Percentiles rank a stretch among this genome's conserved stretches.
Conservation (phyloP, 2,888 invertebrate species). For the Cosmia trapezina region DNA sequence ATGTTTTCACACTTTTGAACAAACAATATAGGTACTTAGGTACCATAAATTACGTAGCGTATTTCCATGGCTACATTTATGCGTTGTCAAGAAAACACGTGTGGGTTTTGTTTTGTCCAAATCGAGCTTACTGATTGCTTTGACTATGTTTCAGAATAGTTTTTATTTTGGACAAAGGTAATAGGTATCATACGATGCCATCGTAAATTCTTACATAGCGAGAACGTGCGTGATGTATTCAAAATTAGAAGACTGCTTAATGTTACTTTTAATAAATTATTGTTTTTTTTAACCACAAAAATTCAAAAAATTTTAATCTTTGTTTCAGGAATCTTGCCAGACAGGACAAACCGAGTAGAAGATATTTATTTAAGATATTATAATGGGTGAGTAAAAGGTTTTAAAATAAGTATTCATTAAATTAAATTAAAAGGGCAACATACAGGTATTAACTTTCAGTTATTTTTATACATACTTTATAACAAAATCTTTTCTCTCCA, state of each 20-base stretch:
- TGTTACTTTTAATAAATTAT: not conserved
- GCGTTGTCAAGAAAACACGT: not conserved
- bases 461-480: not conserved
- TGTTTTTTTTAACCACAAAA: no score
- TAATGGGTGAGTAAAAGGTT: constrained; percentile 81
- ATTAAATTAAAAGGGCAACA: no score
- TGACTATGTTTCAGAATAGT: not conserved
- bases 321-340: constrained; percentile 85
- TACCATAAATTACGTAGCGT: no score
- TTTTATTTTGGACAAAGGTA: no score
- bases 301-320: constrained; percentile 6
- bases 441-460: no score
- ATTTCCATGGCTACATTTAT: not conserved
- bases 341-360: constrained; percentile 82
- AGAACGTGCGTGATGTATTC: not conserved
- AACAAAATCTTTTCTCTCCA: not conserved
- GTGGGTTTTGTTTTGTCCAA: not conserved
- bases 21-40: no score
- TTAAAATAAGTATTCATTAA: not conserved
- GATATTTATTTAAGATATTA: constrained; percentile 87
- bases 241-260: not conserved
- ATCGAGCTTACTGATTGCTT: not conserved
- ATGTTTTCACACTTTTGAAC: not conserved
- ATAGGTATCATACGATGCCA: not conserved
- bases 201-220: not conserved